Evolutionary conservation across 2,113 vertebrate genomes (phyloP), one percentile per base, ranked within the genome.

Genomic region (Xyliphius kryptos): DNA sequence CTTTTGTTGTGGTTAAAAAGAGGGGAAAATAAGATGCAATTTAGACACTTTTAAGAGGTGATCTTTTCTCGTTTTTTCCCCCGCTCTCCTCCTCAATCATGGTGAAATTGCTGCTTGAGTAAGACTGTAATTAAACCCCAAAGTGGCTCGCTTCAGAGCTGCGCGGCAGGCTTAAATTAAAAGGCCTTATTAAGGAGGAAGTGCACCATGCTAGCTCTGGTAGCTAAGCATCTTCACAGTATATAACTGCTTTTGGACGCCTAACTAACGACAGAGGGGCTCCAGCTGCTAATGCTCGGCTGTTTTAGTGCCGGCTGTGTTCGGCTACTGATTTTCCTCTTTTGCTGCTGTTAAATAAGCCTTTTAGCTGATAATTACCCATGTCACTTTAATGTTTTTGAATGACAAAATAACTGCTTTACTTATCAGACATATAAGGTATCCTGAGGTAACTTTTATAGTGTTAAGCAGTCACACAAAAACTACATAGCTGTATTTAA

Each of bases 21-120:
- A 82, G 77, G 77, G 73, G 81, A 85, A 86, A 88, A 88, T 87
- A 87, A 87, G 85, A 87, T 87, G 84, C 83, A 87, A 87, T 88
- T 88, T 85, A 84, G 76, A 85, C 83, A 87, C 85, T 85, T 86
- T 88, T 85, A 88, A 86, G 85, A 85, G 76, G 67, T 76, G 74
- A 77, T 85, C 83, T 83, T 85, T 85, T 79, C 66, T 70, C 41
- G 58, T 41, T 57, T 73, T 71, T 68, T 56, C 61, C 61, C 66
- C 66, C 71, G 56, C 63, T 67, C 68, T 70, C 63, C 66, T 68
- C 80, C 77, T 84, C 86, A 87, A 89, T 88, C 85, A 85, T 66
- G 20, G 68, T 78, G 73, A 89, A 89, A 89, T 89, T 89, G 85
- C 85, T 74, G 83, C 81, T 77, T 74, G 73, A 73, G 76, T 77